Base-by-base conservation (phyloP, 2,113 vertebrate species). In the Podiceps cristatus region DNA sequence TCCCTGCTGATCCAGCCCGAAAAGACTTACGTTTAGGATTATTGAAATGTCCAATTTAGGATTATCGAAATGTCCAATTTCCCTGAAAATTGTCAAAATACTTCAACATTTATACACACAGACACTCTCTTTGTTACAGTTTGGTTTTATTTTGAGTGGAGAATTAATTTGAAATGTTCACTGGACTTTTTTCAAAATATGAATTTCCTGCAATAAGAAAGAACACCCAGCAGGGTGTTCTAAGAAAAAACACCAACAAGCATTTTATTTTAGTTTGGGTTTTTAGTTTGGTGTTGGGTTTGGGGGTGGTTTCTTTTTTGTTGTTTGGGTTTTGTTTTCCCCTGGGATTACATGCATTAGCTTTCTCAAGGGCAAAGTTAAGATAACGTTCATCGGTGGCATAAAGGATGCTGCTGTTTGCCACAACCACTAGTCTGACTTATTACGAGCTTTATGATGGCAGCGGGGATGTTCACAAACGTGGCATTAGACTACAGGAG, bases 401-500 rank as follows among this genome's bases (percentile, higher is more conserved):
- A 35, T 7, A 22, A 63, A 24, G 15, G 28, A 23, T 47, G 24
- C 7, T 78, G 31, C 8, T 84, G 15, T 42, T 96, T 63, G 42
- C 16, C 23, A 8, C n/a, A 49, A 19, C 6, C 37, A 33, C 33
- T 49, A 67, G 18, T 13, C 28, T 64, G 49, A 75, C 16, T 72
- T 50, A 37, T 24, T 22, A 20, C 1, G 7, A 85, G 25, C 27
- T 64, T 45, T 71, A 50, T 7, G 22, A 5, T 6, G 27, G 29
- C 33, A 49, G 18, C 2, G 3, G 9, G 17, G 59, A 42, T 9
- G 56, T 23, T 40, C 33, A 17, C 2, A 0, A 29, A 19, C 0
- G 3, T 2, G 0, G 14, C 40, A 9, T 15, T 15, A 42, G 50
- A 22, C 24, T 27, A 18, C 2, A 8, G 2, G 6, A 16, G 33